Conservation (phyloP, 2,797 vertebrate species). For the Pangasius sanitwongsei region DNA sequence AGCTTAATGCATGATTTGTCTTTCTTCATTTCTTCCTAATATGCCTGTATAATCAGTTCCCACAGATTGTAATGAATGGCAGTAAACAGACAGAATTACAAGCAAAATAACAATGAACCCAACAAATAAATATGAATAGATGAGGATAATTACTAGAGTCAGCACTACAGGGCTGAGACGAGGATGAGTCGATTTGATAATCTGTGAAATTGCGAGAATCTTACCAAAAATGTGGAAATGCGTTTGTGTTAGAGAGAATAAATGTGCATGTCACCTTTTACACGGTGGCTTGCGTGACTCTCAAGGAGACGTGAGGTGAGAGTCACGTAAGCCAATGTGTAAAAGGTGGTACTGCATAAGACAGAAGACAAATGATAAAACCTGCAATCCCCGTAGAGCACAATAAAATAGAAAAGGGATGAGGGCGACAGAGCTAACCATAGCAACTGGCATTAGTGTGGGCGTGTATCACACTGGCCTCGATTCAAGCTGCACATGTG, state of each 20-base stretch:
- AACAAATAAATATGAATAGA: constrained; percentile 63
- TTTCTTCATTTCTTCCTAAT: background rate
- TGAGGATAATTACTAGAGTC: constrained; percentile 66
- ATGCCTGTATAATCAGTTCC: constrained; percentile 13
- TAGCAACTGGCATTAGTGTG: constrained; percentile 36
- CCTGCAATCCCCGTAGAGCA: background rate
- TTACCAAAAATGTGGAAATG: constrained; percentile 20
- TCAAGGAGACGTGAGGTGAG: background rate
- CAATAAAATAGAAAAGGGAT: constrained; percentile 21
- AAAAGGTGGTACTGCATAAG: background rate
- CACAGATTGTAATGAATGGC: constrained; percentile 2
- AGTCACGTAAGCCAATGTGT: background rate
- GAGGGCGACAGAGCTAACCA: constrained; percentile 33
- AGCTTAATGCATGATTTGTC: no score
- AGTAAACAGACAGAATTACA: constrained; percentile 50
- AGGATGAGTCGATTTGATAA: constrained; percentile 67
- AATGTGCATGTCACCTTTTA: background rate
- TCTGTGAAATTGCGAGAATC: constrained; percentile 68
- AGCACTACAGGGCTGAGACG: constrained; percentile 57
- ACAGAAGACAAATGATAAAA: background rate
- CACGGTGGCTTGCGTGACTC: background rate
- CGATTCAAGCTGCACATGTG: constrained; percentile 22
- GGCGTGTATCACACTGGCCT: constrained; percentile 40
- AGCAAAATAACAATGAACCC: constrained; percentile 49
- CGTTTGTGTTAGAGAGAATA: background rate